Evolutionary conservation across 2,888 invertebrate genomes (phyloP).

Genomic region (Drosophila antonietae): DNA sequence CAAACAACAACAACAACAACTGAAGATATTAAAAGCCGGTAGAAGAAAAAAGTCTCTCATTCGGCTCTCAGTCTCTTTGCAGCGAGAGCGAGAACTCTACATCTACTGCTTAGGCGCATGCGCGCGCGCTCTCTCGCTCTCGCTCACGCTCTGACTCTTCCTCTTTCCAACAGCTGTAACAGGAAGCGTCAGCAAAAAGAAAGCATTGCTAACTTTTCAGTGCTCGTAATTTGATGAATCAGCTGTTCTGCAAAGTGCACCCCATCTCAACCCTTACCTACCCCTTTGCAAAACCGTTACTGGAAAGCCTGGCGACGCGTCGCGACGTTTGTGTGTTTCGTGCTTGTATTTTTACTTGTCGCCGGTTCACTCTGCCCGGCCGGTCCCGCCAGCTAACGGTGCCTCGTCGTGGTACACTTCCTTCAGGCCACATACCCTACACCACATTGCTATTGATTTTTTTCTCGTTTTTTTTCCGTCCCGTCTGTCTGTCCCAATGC

Average conservation of each 20-base stretch:
- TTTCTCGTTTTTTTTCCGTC: slow-evolving; percentile 1
- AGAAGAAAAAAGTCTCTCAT: slow-evolving; percentile 21
- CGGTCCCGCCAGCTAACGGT: slow-evolving; percentile 32
- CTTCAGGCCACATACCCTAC: slow-evolving; percentile 54
- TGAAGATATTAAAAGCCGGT: slow-evolving; percentile 66
- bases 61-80: slow-evolving; percentile 15
- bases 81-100: slow-evolving; percentile 1
- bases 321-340: slow-evolving; percentile 36
- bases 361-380: slow-evolving; percentile 43
- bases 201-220: slow-evolving; percentile 27
- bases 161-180: slow-evolving; percentile 48
- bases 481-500: slow-evolving; percentile 28
- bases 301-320: slow-evolving; percentile 44
- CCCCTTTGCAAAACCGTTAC: slow-evolving; percentile 10
- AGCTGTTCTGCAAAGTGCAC: slow-evolving; percentile 66
- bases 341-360: slow-evolving; percentile 42
- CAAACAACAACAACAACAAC: slow-evolving; percentile 44
- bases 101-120: slow-evolving; percentile 13
- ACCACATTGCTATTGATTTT: slow-evolving; percentile 83
- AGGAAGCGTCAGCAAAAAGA: slow-evolving; percentile 44
- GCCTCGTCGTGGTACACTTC: slow-evolving; percentile 34
- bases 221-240: slow-evolving; percentile 60
- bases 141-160: slow-evolving; percentile 8
- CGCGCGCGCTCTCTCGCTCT: slow-evolving; percentile 16
- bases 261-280: neutral